Evolutionary conservation across 2,888 invertebrate species (phyloP).

Genomic region (Platycnemis pennipes): DNA sequence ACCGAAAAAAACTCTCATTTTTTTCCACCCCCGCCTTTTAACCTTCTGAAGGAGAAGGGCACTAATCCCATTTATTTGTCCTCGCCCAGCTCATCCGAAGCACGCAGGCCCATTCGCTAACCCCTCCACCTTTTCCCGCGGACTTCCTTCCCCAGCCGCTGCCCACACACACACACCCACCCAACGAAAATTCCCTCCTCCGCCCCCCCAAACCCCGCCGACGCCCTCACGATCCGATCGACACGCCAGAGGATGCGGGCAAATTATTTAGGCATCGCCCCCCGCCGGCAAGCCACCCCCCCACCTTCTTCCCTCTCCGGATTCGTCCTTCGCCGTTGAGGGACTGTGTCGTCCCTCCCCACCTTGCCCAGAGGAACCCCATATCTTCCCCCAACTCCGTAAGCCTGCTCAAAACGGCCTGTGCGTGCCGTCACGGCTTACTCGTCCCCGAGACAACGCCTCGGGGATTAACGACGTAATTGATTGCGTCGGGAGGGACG

Average conservation of each 20-base stretch:
- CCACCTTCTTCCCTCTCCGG: neutral
- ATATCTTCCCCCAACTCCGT: neutral
- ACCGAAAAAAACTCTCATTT: neutral
- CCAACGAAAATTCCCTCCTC: neutral
- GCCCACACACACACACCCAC: neutral
- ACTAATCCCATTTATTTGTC: slow-evolving; percentile 42
- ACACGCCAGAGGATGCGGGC: slow-evolving; percentile 1
- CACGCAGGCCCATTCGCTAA: neutral
- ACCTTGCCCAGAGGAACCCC: too few relatives aligned
- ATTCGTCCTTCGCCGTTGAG: neutral
- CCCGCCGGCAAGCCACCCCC: neutral
- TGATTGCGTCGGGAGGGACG: neutral
- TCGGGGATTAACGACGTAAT: neutral
- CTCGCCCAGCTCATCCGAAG: slow-evolving; percentile 9
- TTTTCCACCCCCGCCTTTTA: neutral
- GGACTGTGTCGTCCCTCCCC: too few relatives aligned
- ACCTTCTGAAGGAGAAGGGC: slow-evolving; percentile 57
- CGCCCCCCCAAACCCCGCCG: neutral
- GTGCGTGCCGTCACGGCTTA: slow-evolving; percentile 10
- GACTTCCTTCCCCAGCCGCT: neutral
- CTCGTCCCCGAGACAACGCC: neutral
- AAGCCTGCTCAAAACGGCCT: neutral
- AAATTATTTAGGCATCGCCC: slow-evolving; percentile 44
- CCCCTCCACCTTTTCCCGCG: neutral
- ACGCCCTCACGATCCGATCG: neutral